Base-by-base conservation (phyloP, 2,888 invertebrate species). In the Drosophila ezoana region DNA sequence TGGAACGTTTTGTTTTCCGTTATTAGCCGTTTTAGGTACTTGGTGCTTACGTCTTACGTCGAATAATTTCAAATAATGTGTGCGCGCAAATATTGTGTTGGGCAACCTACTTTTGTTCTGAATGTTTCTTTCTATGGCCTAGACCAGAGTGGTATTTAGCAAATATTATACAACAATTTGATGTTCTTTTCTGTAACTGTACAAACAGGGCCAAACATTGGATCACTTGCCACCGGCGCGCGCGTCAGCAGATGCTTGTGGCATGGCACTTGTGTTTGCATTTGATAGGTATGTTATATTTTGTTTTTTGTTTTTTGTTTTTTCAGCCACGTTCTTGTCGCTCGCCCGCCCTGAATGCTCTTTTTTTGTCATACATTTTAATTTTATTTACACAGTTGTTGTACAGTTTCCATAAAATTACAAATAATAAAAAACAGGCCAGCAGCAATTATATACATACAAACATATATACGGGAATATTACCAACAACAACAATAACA, bases 351-450 rank as follows among this genome's bases (percentile, higher is more conserved):
- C 60, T 52, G 37, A 40, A 40, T 40, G 40, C 18, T 40, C 49
- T 44, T 45, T 38, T 49, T 49, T 59, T 58, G 45, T 58, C 52
- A 73, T 72, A 57, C 51, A 72, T 78, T 60, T 82, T 68, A 75
- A 76, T 75, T 76, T 80, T 87, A 84, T 87, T 89, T 89, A 76
- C 76, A 81, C 87, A 87, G 81, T 84, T 85, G 83, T 63, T 69
- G 82, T 77, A 87, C 87, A 76, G 87, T 87, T 85, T 82, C 66
- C 69, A 84, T 86, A 72, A 80, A 88, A 79, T 87, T 86, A 85
- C 71, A 77, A 75, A 81, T 67, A 80, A 72, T 69, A 66, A 35
- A 60, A 79, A 72, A 72, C 63, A 81, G 71, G 63, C 72, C 68
- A 67, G 45, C 47, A 44, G 69, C 71, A 87, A 82, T 87, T 82